Evolutionary conservation across 1,140 invertebrate genomes (phyloP).

Genomic region (Drosophila simulans): DNA sequence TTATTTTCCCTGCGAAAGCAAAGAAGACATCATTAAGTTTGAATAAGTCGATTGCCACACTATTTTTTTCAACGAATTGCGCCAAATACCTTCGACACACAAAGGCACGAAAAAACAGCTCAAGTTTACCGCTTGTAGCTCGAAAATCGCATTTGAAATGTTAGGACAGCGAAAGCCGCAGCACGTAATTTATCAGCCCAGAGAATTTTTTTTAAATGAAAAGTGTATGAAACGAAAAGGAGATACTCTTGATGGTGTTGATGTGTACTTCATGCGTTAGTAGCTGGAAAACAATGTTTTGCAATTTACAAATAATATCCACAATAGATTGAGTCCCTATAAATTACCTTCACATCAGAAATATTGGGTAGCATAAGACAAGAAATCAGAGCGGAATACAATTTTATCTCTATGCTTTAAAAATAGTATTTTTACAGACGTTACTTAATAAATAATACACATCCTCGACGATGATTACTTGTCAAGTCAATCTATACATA

Average conservation of each 20-base stretch:
- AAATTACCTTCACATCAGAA: no score
- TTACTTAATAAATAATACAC: no score
- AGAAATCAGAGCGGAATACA: no score
- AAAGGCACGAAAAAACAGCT: conserved; percentile 22
- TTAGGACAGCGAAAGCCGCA: conserved; percentile 30
- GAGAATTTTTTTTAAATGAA: conserved; percentile 25
- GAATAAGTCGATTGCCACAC: conserved; percentile 73
- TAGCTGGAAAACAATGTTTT: no score
- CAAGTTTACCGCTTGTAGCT: conserved; percentile 28
- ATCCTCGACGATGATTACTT: no score
- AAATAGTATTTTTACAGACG: no score
- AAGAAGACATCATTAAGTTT: conserved; percentile 80
- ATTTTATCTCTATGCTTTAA: no score
- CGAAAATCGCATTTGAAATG: conserved; percentile 37
- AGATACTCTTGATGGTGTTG: conserved; percentile 19
- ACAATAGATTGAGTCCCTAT: no score
- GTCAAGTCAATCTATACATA: no score
- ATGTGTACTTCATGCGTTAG: no score
- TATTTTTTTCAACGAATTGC: conserved; percentile 72
- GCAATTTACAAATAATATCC: no score
- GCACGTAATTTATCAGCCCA: conserved; percentile 55
- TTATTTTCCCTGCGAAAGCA: conserved; percentile 67
- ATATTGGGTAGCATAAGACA: no score
- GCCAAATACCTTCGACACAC: conserved; percentile 38
- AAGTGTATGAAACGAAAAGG: conserved; percentile 11